Evolutionary conservation across 2,888 invertebrate genomes (phyloP).

Genomic region (Cerastis rubricosa): DNA sequence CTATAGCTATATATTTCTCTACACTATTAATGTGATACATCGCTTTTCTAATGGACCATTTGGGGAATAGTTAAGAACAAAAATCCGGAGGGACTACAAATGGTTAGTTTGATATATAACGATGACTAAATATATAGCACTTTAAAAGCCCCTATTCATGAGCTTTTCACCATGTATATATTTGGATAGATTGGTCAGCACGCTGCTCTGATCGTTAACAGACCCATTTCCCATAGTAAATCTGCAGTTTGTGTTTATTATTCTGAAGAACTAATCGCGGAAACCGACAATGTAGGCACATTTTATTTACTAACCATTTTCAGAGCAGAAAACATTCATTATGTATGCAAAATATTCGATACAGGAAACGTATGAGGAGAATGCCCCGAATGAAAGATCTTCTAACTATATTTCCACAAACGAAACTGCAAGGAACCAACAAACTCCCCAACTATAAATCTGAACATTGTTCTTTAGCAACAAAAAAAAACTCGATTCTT

Average conservation of each 20-base stretch:
- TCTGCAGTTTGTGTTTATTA: constrained; percentile 28
- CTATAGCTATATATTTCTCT: constrained; percentile 45
- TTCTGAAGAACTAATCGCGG: constrained; percentile 8
- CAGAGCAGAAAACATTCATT: neutral
- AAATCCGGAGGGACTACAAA: constrained; percentile 41
- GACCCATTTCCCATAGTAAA: constrained; percentile 51
- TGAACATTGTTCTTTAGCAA: constrained; percentile 59
- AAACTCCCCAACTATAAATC: constrained; percentile 62
- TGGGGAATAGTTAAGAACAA: constrained; percentile 49
- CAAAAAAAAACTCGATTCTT: constrained; percentile 61
- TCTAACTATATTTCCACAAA: constrained; percentile 24
- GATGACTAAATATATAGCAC: constrained; percentile 16
- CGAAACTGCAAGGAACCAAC: constrained; percentile 39
- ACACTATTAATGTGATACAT: constrained; percentile 55
- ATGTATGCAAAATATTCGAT: constrained; percentile 2
- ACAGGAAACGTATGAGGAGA: neutral
- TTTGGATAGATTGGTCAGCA: constrained; percentile 26
- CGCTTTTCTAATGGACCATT: constrained; percentile 57
- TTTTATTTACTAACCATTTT: neutral
- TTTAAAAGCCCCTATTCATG: constrained; percentile 21
- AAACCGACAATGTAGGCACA: neutral
- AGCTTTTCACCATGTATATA: constrained; percentile 20
- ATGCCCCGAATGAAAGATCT: constrained; percentile 1
- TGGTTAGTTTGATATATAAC: constrained; percentile 31
- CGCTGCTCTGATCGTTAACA: constrained; percentile 10